Conservation (phyloP, 2,888 invertebrate species). For the Agriopis marginaria region DNA sequence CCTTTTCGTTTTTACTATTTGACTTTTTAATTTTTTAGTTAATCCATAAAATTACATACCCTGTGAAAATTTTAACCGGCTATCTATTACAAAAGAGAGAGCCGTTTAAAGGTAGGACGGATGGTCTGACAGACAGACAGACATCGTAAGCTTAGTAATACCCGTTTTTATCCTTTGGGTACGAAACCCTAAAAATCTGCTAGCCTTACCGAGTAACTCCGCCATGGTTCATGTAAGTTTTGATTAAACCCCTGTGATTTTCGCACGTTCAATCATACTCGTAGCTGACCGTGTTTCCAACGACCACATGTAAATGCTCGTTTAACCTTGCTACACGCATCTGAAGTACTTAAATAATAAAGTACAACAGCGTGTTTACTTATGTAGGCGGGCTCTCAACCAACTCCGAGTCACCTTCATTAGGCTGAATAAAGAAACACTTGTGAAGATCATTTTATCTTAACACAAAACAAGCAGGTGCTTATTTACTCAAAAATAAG, state of each 20-base stretch:
- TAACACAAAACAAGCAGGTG: background rate
- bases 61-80: no score
- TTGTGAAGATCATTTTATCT: slow-evolving; percentile 9
- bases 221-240: background rate
- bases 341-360: slow-evolving; percentile 25
- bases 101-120: no score
- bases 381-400: slow-evolving; percentile 18
- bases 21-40: no score
- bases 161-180: no score
- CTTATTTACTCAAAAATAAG: background rate
- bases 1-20: no score
- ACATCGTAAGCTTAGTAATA: background rate
- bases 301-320: slow-evolving; percentile 8
- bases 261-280: background rate
- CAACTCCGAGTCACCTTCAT: slow-evolving; percentile 33
- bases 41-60: no score
- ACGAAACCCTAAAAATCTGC: background rate
- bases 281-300: slow-evolving; percentile 21
- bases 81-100: no score
- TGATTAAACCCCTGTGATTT: background rate
- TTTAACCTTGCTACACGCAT: slow-evolving; percentile 16
- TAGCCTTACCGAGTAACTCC: background rate
- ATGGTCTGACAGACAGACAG: no score
- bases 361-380: slow-evolving; percentile 26
- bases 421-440: slow-evolving; percentile 24